Base-by-base conservation (phyloP, 2,113 vertebrate species). In the Boulengeromyrus knoepffleri region DNA sequence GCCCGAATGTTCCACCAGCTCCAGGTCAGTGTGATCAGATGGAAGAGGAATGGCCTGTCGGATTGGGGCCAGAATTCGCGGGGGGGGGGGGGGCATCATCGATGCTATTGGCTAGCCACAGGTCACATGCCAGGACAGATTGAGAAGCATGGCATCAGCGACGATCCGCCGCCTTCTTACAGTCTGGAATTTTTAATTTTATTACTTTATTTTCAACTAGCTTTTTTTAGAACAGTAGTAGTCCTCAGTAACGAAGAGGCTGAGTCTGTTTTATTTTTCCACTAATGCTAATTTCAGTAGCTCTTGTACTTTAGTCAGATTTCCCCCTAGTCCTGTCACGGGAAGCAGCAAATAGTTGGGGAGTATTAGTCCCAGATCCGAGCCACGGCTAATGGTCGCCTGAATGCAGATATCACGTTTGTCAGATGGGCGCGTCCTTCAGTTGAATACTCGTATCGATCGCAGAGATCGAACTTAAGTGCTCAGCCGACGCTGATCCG, bases 1-100 rank as follows among this genome's bases (percentile, higher is more conserved):
- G 89, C 90, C 90, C 88, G 45, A 88, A 83, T 83, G 89, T 88
- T 87, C 39, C 74, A 88, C 83, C 56, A 27, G 47, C 47, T n/a
- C 53, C 85, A 24, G 49, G 84, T 56, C 46, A 21, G 53, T 6
- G n/a, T 10, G 31, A 85, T 31, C 27, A 50, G 47, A 80, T 80
- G 88, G 42, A 49, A 46, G 27, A 50, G 47, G 42, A 46, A 39
- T 24, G 56, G 88, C 45, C 21, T 45, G 31, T 15, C 8, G 46
- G 88, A 74, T 49, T 52, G 62, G 21, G 42, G 58, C 24, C 49
- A 77, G 70, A 83, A 50, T 49, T 62, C 47, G 0, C 12, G 24
- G 24, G 45, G 58, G 24, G 12, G 4, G 15, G 1, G 5, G 17
- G 17, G 87, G 1, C 39, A 5, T 13, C 19, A 47, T 88, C 58